Evolutionary conservation across 2,888 invertebrate genomes (phyloP).

Genomic region (Autographa pulchrina): DNA sequence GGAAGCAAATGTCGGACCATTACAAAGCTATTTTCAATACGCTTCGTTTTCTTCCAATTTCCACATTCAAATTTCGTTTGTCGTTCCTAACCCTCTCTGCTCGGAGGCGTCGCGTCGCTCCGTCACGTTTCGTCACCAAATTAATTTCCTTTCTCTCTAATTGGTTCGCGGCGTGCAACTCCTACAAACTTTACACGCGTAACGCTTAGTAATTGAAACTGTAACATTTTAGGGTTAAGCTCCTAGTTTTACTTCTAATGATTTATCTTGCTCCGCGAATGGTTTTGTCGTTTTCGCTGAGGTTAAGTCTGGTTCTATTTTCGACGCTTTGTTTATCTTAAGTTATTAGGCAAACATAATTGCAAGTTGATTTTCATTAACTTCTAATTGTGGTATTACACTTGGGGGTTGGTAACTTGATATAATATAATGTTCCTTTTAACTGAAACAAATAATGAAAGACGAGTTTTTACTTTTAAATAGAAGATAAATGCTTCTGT

Average conservation of each 20-base stretch:
- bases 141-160: constrained; percentile 67
- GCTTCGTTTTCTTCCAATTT: constrained; percentile 12
- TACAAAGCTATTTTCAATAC: constrained; percentile 3
- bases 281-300: neutral
- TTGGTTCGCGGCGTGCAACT: constrained; percentile 66
- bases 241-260: constrained; percentile 44
- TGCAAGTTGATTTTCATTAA: neutral
- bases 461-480: too few species aligned
- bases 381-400: neutral
- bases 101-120: constrained; percentile 27
- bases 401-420: neutral
- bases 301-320: neutral
- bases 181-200: constrained; percentile 61
- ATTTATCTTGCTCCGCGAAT: constrained; percentile 42
- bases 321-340: neutral
- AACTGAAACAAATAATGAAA: too few species aligned
- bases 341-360: neutral
- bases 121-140: constrained; percentile 63
- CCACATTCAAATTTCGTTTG: constrained; percentile 21
- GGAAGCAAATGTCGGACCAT: neutral
- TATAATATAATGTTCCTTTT: too few species aligned
- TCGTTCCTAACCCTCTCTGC: constrained; percentile 12
- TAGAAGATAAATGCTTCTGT: neutral
- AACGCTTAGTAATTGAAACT: constrained; percentile 57
- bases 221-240: constrained; percentile 49